Base-by-base conservation (phyloP, 2,797 vertebrate genomes). In the Rhinichthys osculus region DNA sequence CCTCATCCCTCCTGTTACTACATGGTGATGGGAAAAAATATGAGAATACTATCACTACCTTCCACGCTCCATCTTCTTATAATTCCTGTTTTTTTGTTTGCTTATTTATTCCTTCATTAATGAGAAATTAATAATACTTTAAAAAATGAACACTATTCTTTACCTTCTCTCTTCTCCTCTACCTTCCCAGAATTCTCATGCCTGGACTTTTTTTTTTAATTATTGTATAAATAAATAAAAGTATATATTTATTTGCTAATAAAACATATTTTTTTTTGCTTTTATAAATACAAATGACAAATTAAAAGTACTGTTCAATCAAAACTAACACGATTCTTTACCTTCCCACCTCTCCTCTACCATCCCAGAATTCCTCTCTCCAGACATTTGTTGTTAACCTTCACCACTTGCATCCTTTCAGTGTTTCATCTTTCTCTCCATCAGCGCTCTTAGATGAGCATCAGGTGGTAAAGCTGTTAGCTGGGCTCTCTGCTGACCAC, bases 361-460 rank as follows among this genome's bases (percentile, higher is more conserved):
- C 42, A 42, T 40, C 38, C 52, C 67, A 42, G 3, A 62, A 59
- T 82, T 44, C 2, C 69, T 82, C 14, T 78, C 21, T 14, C 23
- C 8, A 14, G 33, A 78, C n/a, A 9, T 69, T 27, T 81, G 33
- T 40, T 73, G 40, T 33, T 73, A 82, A 44, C 38, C 0, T 87
- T 78, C 71, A 54, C 38, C 33, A 44, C 44, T 70, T 14, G 42
- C 59, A 73, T 86, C 88, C 86, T 83, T 89, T 88, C 88, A 62
- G 76, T 86, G 91, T 84, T 91, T 86, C 90, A 81, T 83, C 91
- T 88, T 83, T 89, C 91, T 89, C 93, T 92, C 93, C 95, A 95
- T 93, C 93, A 96, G 96, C 96, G 95, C 93, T 93, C 86, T 93
- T 95, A 92, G 96, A 97, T 90, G 94, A 96, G 94, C 95, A 93